Percentiles rank a stretch among this genome's conserved stretches.
Conservation (phyloP, 2,888 invertebrate species). For the Aporophyla lueneburgensis region DNA sequence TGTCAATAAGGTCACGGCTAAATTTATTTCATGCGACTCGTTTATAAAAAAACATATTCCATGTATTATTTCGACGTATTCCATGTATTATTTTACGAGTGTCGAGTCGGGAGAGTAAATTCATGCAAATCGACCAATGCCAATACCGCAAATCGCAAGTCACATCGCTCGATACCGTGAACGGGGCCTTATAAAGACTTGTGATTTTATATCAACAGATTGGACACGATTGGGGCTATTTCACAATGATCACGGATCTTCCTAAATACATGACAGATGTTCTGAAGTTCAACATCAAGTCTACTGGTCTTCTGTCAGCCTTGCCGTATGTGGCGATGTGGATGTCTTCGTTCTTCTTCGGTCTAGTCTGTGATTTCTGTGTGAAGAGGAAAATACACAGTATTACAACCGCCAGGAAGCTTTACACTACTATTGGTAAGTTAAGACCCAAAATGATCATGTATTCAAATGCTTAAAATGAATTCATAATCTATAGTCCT, state of each 20-base stretch:
- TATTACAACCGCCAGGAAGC: slow-evolving; percentile 91
- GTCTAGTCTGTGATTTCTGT: slow-evolving; percentile 93
- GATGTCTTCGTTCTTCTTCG: slow-evolving; percentile 92
- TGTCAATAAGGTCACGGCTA: too few relatives aligned
- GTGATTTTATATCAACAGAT: slow-evolving; percentile 81
- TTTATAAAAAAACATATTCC: too few relatives aligned
- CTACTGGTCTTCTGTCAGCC: slow-evolving; percentile 92
- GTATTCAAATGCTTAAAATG: background rate
- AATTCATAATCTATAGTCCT: background rate
- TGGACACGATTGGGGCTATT: slow-evolving; percentile 93
- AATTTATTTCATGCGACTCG: too few relatives aligned
- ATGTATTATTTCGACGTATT: too few relatives aligned
- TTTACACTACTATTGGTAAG: slow-evolving; percentile 93
- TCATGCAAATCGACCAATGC: too few relatives aligned
- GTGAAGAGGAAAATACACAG: slow-evolving; percentile 91
- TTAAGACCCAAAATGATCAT: background rate
- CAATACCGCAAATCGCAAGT: too few relatives aligned
- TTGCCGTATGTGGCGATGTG: slow-evolving; percentile 93
- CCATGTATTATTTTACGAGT: too few relatives aligned
- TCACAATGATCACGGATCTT: slow-evolving; percentile 93
- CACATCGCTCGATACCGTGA: background rate
- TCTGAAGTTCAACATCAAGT: slow-evolving; percentile 92
- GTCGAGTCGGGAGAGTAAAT: too few relatives aligned
- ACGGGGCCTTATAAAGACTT: background rate
- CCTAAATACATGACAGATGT: slow-evolving; percentile 93